A percentile compares a stretch with the other conserved stretches of the same genome.
These are phyloP conservation scores for Polydrusus tereticollis DNA, from an alignment of 2,888 invertebrate genomes.

Conservation along the genomic window DNA sequence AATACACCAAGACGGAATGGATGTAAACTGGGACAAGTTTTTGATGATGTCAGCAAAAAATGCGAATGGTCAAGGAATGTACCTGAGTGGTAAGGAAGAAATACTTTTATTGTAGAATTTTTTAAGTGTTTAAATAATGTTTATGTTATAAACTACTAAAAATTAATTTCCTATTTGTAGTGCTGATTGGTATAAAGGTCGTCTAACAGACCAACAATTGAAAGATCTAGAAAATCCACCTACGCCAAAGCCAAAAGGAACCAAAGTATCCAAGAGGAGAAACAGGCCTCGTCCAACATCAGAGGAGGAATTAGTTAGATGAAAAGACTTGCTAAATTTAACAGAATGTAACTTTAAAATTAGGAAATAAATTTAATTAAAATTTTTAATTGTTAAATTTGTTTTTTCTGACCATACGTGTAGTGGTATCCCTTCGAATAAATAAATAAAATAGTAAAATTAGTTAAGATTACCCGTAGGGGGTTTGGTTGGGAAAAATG, in stretches of 20 bases:
- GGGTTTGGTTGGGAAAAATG: too few species aligned
- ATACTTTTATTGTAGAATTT: constrained; percentile 13
- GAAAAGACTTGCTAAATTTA: constrained; percentile 26
- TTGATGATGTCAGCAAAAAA: constrained; percentile 82
- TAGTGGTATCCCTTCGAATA: too few species aligned
- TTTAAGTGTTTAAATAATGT: too few species aligned
- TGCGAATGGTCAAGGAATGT: constrained; percentile 92
- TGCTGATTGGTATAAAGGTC: constrained; percentile 91
- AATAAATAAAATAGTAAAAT: too few species aligned
- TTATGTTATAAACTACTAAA: neutral
- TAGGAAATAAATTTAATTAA: constrained; percentile 12
- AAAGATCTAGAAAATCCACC: constrained; percentile 86
- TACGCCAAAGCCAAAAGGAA: constrained; percentile 73
- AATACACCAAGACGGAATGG: constrained; percentile 87
- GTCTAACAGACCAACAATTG: constrained; percentile 83
- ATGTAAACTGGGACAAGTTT: constrained; percentile 90
- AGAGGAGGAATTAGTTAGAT: constrained; percentile 26
- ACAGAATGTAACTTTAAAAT: constrained; percentile 20
- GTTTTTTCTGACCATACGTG: too few species aligned
- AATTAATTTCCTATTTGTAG: constrained; percentile 68
- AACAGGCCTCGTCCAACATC: constrained; percentile 54
- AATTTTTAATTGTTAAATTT: too few species aligned
- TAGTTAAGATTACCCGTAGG: too few species aligned
- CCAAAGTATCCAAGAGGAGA: constrained; percentile 69
- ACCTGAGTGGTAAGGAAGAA: constrained; percentile 83